These are phyloP conservation scores for Acanthurus leucopareius DNA, from an alignment of 2,797 vertebrate species.

Conservation along the genomic window DNA sequence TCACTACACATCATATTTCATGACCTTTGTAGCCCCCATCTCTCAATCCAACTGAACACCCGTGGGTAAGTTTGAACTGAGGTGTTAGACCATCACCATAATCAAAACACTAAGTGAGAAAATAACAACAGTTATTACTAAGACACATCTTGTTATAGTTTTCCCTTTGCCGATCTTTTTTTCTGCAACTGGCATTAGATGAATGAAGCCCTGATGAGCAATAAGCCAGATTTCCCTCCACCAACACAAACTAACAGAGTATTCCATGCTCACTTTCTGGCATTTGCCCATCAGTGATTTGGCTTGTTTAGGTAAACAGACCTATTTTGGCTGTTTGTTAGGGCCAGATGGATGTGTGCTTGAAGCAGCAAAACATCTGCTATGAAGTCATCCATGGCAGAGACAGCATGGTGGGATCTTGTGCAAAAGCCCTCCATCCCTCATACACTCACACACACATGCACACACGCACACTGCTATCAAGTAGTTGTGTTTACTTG, in stretches of 20 bases:
- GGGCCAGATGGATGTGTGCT: conserved; percentile 55
- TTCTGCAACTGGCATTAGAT: not conserved
- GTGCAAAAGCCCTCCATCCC: conserved; percentile 33
- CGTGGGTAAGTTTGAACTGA: not conserved
- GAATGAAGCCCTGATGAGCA: not conserved
- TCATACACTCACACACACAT: conserved; percentile 11
- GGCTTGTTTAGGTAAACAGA: conserved; percentile 59
- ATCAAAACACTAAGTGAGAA: not conserved
- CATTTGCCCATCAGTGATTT: conserved; percentile 51
- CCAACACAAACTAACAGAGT: too few relatives aligned
- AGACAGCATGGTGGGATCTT: conserved; percentile 49
- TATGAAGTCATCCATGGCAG: conserved; percentile 70
- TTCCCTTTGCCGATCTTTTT: not conserved
- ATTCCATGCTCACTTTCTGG: conserved; percentile 8
- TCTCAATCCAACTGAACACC: not conserved
- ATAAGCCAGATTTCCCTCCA: too few relatives aligned
- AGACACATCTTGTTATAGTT: not conserved
- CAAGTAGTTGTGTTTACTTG: conserved; percentile 56
- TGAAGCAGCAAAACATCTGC: conserved; percentile 64
- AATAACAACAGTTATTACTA: not conserved
- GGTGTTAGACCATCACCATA: not conserved
- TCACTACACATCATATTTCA: not conserved
- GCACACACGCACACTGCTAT: conserved; percentile 13
- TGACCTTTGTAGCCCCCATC: not conserved
- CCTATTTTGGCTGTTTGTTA: conserved; percentile 42